Percentiles rank a stretch among this genome's conserved stretches.
These are phyloP conservation scores for Spheniscus humboldti DNA, from an alignment of 2,797 vertebrate genomes.

Conservation along the genomic window DNA sequence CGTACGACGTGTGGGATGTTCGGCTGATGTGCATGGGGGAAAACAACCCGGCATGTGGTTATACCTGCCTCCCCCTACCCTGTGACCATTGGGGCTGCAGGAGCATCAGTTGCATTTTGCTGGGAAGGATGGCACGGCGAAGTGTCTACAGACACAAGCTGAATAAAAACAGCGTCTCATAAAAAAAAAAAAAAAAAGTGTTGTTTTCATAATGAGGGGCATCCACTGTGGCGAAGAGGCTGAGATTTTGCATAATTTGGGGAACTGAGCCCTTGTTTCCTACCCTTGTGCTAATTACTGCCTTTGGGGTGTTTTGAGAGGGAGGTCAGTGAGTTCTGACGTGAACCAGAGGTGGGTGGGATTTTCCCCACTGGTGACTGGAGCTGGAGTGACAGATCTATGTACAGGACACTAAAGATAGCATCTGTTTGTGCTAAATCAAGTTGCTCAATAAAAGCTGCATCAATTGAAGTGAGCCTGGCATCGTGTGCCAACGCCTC, in stretches of 20 bases:
- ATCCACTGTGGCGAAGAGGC: background rate
- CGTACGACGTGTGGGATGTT: background rate
- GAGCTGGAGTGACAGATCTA: background rate
- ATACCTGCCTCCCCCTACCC: background rate
- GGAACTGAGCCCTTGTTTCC: constrained; percentile 25
- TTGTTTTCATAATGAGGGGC: background rate
- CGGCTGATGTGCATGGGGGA: background rate
- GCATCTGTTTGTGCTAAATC: background rate
- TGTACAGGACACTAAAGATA: background rate
- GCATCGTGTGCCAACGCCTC: background rate
- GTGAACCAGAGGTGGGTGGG: background rate
- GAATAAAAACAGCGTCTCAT: background rate
- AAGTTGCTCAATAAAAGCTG: constrained; percentile 14
- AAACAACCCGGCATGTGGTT: background rate
- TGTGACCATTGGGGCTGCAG: background rate
- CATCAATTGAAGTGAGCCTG: background rate
- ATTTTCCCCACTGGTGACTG: background rate
- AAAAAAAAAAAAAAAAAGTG: fast-evolving
- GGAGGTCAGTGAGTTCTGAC: background rate
- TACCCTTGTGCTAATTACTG: background rate
- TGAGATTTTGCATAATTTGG: constrained; percentile 44
- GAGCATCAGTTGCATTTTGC: background rate
- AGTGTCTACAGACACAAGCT: background rate
- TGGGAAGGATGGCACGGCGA: background rate
- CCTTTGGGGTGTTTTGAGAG: background rate